These are phyloP conservation scores for Pangasianodon gigas DNA, from an alignment of 2,113 vertebrate genomes.

Conservation along the genomic window DNA sequence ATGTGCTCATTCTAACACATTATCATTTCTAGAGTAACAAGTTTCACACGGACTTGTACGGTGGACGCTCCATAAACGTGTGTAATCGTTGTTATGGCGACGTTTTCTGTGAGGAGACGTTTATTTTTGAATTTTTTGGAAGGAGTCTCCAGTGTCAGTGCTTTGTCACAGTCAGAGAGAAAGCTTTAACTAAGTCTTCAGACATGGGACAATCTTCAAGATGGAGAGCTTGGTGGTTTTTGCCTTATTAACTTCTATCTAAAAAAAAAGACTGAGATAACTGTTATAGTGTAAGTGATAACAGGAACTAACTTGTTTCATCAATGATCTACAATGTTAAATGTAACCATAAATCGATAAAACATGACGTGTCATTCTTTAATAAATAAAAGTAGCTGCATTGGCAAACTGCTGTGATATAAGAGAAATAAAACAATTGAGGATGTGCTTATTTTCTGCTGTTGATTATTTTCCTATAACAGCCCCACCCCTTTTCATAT, in stretches of 20 bases:
- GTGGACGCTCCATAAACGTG: not conserved
- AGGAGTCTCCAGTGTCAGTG: not conserved
- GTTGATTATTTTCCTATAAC: not conserved
- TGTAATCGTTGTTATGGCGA: not conserved
- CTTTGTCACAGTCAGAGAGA: too few species aligned
- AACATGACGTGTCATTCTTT: not conserved
- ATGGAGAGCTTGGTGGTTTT: too few species aligned
- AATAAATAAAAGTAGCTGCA: not conserved
- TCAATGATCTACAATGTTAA: not conserved
- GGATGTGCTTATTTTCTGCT: not conserved
- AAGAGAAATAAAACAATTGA: not conserved
- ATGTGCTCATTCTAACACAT: not conserved
- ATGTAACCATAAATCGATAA: not conserved
- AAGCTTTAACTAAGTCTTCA: not conserved
- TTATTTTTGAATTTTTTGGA: too few species aligned
- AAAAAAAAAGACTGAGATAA: too few species aligned
- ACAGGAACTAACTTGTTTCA: not conserved
- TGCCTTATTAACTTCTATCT: too few species aligned
- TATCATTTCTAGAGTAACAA: not conserved
- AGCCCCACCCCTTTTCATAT: too few species aligned
- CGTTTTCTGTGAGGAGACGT: not conserved
- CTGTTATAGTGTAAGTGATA: not conserved
- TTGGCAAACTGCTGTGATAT: not conserved
- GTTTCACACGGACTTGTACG: not conserved
- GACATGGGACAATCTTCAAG: too few species aligned